Base-by-base conservation (phyloP, 2,888 invertebrate species). In the Tortricodes alternella region DNA sequence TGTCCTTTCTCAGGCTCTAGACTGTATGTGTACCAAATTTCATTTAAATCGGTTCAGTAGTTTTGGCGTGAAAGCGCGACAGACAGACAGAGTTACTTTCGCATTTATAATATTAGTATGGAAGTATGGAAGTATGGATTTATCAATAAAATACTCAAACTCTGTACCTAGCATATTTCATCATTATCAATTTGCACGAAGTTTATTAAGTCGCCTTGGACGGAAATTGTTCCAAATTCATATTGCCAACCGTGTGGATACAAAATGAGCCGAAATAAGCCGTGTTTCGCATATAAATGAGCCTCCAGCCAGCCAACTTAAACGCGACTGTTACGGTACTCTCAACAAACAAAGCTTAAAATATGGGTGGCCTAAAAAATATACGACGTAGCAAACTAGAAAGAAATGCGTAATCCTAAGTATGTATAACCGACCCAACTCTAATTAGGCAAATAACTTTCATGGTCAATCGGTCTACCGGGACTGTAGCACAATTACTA, bases 271-370 rank as follows among this genome's bases (percentile, higher is more conserved):
- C 61, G 52, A 60, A 60, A 56, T 37, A 48, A 46, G 56, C 58
- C 70, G 73, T 71, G 71, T 58, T 62, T 35, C 60, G 66, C 67
- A 71, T 77, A 70, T 59, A 62, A 71, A 76, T 61, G 64, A 59
- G 61, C 51, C 53, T 58, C 58, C 63, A 62, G 65, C 62, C 64
- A 69, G 64, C 58, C 59, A 60, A 58, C 65, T 51, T n/a, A 58
- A 53, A 68, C 65, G 59, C 58, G 55, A 62, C 61, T 58, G 60
- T 67, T 68, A 62, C 70, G 64, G 63, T 67, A 67, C 60, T 55
- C 51, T 44, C 61, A 62, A 66, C 65, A 67, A 66, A 67, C 58
- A 51, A 59, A 53, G 55, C 52, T 48, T 48, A 41, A 46, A 53
- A 53, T 50, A 50, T 53, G 53, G 23, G 18, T 38, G 46, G 59